Evolutionary conservation across 2,113 vertebrate species (phyloP).

Genomic region (Todiramphus saurophagus): DNA sequence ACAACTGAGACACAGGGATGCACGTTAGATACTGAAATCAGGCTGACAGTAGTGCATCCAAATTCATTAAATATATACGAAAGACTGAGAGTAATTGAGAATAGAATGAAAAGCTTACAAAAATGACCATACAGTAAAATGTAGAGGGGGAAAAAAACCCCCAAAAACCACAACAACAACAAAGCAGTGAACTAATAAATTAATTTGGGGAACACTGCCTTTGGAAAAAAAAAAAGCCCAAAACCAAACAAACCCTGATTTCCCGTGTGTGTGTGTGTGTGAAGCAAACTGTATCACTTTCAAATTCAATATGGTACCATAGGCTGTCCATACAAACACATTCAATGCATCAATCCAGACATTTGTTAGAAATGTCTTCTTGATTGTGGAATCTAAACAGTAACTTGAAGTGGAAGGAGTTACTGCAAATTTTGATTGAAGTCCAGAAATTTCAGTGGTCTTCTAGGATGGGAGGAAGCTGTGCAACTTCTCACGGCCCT

Average conservation of each 20-base stretch:
- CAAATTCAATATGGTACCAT: background rate
- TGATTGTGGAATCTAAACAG: background rate
- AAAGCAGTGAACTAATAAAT: background rate
- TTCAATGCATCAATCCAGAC: background rate
- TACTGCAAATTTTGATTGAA: background rate
- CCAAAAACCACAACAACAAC: too few species aligned
- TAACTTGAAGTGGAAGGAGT: background rate
- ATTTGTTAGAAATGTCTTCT: background rate
- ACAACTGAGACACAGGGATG: background rate
- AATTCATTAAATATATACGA: background rate
- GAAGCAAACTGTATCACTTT: background rate
- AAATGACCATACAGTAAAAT: background rate
- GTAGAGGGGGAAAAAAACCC: background rate
- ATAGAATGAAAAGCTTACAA: background rate
- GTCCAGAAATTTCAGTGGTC: background rate
- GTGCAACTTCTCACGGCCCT: constrained; percentile 14
- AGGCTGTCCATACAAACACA: background rate
- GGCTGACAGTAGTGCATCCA: background rate
- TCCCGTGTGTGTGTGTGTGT: background rate
- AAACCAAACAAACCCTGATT: background rate
- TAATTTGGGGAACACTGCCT: background rate
- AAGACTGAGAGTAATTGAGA: background rate
- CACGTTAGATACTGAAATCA: background rate
- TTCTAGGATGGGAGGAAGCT: background rate
- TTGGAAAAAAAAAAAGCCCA: background rate